A percentile compares a stretch with the other conserved stretches of the same genome.
phyloP scores from a whole-genome alignment of 2,797 vertebrate species.

The Galago senegalensis region DNA sequence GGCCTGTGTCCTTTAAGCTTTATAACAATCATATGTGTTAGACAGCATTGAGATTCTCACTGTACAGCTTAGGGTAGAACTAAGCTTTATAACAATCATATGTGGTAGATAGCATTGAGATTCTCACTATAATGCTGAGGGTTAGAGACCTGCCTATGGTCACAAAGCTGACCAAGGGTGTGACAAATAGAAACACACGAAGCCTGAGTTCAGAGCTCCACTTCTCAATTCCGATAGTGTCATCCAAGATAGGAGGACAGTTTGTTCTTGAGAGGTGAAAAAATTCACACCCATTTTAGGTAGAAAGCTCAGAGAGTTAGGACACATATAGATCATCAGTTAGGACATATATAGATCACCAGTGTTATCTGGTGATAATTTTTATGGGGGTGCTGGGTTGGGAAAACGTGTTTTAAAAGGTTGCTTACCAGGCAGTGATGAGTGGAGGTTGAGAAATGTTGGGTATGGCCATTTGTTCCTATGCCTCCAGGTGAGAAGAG shows the following conservation, averaged over 20 bases:
- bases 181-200: neutral
- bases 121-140: neutral
- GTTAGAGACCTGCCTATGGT: neutral
- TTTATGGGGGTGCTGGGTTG: neutral
- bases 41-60: neutral
- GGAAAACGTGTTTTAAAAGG: neutral
- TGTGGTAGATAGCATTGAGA: neutral
- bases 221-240: neutral
- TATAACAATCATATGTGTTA: fast-evolving
- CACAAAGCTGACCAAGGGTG: neutral
- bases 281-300: neutral
- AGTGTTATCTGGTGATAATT: neutral
- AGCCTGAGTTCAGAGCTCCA: no score
- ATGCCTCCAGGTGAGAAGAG: neutral
- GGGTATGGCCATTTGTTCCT: neutral
- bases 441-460: no score
- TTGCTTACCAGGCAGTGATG: neutral
- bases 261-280: neutral
- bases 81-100: no score
- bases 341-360: fast-evolving
- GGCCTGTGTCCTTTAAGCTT: neutral
- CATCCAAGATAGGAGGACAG: neutral
- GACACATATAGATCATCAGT: fast-evolving
- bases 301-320: neutral
- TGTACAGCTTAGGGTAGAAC: neutral